Conservation (phyloP, 2,888 invertebrate genomes). For the Gryllus longicercus region DNA sequence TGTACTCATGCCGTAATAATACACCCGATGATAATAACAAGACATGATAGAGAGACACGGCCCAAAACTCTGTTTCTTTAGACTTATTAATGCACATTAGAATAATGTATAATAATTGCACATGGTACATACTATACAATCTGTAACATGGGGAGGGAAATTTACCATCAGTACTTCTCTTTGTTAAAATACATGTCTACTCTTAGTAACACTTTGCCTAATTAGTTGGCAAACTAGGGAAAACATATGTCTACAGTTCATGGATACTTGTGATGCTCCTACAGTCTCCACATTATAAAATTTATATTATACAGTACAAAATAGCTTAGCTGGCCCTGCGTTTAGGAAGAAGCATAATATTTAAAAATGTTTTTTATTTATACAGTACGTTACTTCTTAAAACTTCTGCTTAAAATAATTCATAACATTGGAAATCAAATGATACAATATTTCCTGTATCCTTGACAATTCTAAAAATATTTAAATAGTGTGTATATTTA, state of each 20-base stretch:
- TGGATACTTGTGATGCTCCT: conserved; percentile 30
- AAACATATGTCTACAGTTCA: conserved; percentile 25
- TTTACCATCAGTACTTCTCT: conserved; percentile 24
- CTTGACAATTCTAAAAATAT: conserved; percentile 22
- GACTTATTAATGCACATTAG: conserved; percentile 32
- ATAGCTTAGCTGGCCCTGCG: conserved; percentile 36
- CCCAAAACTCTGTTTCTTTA: conserved; percentile 8
- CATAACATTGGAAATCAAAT: conserved; percentile 2
- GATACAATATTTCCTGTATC: neutral
- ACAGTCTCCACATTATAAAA: conserved; percentile 34
- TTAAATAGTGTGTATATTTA: conserved; percentile 23
- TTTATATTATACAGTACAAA: conserved; percentile 36
- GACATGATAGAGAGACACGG: conserved; percentile 17
- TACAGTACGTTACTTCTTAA: conserved; percentile 20
- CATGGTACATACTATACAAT: conserved; percentile 33
- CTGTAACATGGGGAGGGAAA: conserved; percentile 21
- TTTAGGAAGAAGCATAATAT: conserved; percentile 36
- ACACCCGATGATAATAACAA: neutral
- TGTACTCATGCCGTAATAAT: conserved; percentile 1
- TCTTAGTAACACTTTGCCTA: conserved; percentile 27
- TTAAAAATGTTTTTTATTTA: conserved; percentile 29
- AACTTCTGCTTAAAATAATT: conserved; percentile 18
- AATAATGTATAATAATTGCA: conserved; percentile 34
- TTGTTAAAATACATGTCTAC: conserved; percentile 28
- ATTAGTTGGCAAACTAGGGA: conserved; percentile 25